These are phyloP conservation scores for Ophiodon elongatus DNA, from an alignment of 2,113 vertebrate genomes.

Conservation along the genomic window DNA sequence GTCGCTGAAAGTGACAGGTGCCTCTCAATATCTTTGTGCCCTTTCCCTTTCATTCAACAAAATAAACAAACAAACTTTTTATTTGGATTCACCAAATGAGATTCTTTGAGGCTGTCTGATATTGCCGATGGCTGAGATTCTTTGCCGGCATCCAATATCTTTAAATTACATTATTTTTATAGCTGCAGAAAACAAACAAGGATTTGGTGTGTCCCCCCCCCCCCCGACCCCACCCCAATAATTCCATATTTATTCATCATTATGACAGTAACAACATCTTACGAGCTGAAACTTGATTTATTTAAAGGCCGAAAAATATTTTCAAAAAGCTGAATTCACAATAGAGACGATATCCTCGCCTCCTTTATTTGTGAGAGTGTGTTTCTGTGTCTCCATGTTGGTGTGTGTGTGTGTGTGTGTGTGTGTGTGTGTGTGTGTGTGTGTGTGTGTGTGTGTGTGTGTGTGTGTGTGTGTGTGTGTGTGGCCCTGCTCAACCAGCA, in stretches of 20 bases:
- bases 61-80: conserved; percentile 29
- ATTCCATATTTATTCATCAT: conserved; percentile 8
- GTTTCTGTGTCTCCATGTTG: conserved; percentile 9
- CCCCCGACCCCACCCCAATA: too few species aligned
- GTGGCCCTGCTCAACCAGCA: conserved; percentile 75
- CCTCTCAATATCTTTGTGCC: not conserved
- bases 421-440: conserved; percentile 18
- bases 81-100: conserved; percentile 53
- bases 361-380: conserved; percentile 7
- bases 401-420: conserved; percentile 21
- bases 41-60: conserved; percentile 11
- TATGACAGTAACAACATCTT: conserved; percentile 18
- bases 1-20: conserved; percentile 27
- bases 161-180: conserved; percentile 38
- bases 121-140: not conserved
- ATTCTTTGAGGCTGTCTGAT: conserved; percentile 1
- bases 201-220: not conserved
- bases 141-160: conserved; percentile 21
- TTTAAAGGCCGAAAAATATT: too few species aligned
- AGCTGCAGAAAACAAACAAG: not conserved
- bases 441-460: conserved; percentile 17
- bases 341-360: not conserved
- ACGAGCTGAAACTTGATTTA: too few species aligned
- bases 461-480: conserved; percentile 21
- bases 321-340: conserved; percentile 30